Conservation (phyloP, 2,888 invertebrate species). For the Camponotus fellah region DNA sequence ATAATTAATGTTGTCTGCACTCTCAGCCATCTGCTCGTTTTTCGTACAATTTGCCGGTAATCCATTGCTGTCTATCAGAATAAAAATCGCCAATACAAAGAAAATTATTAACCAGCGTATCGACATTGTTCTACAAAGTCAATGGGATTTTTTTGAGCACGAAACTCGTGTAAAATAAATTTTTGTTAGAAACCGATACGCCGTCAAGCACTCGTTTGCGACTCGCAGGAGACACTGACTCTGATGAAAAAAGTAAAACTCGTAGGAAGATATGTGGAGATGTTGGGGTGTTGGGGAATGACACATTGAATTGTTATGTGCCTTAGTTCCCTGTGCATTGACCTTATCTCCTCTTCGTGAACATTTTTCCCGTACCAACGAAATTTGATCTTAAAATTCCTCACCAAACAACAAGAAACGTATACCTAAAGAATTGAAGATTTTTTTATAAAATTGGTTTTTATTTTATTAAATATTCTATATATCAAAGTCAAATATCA, state of each 20-base stretch:
- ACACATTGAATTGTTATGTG: conserved; percentile 66
- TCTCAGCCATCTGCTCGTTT: not conserved
- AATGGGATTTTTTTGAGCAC: not conserved
- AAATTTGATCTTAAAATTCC: conserved; percentile 38
- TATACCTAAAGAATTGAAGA: not conserved
- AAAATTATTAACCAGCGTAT: conserved; percentile 18
- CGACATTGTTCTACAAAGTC: conserved; percentile 13
- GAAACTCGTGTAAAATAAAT: conserved; percentile 11
- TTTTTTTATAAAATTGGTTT: not conserved
- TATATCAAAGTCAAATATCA: not conserved
- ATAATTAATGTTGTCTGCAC: not conserved
- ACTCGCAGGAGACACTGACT: conserved; percentile 74
- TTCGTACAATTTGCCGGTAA: not conserved
- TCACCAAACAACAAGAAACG: not conserved
- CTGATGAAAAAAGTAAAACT: conserved; percentile 67
- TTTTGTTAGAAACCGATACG: not conserved
- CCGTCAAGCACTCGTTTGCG: not conserved
- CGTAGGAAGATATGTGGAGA: conserved; percentile 70
- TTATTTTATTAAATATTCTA: not conserved
- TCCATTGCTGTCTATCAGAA: not conserved
- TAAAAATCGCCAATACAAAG: not conserved
- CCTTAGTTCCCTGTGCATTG: conserved; percentile 72
- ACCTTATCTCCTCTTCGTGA: conserved; percentile 81
- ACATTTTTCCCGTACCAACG: conserved; percentile 71
- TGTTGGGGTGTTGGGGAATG: conserved; percentile 63